These are phyloP conservation scores for Sinocyclocheilus rhinocerous DNA, from an alignment of 2,113 vertebrate species.

Conservation along the genomic window DNA sequence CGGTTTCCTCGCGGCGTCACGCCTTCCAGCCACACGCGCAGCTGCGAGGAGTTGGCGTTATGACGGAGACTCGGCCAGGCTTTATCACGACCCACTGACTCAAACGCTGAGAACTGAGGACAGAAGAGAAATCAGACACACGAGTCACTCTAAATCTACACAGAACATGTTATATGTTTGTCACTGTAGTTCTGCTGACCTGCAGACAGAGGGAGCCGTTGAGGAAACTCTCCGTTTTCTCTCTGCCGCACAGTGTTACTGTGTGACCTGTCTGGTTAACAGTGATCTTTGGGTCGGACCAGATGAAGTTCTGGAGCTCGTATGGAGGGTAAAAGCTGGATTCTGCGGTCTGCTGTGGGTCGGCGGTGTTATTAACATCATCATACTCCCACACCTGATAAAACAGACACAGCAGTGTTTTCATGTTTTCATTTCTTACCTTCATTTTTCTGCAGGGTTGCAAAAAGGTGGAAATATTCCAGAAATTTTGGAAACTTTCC, in stretches of 20 bases:
- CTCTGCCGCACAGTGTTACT: constrained; percentile 71
- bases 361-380: constrained; percentile 63
- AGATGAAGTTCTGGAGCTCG: constrained; percentile 77
- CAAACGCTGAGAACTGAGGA: constrained; percentile 81
- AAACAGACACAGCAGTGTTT: not conserved
- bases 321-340: constrained; percentile 77
- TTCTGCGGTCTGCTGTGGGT: not conserved
- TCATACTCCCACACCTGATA: constrained; percentile 84
- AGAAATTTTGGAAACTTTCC: no score
- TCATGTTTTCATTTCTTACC: not conserved
- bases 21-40: constrained; percentile 75
- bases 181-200: constrained; percentile 25
- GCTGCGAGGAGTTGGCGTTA: constrained; percentile 82
- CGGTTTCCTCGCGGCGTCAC: constrained; percentile 66
- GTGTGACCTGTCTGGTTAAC: no score
- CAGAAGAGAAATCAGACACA: no score
- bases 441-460: not conserved
- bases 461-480: no score
- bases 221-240: not conserved
- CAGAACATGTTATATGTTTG: no score
- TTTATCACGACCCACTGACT: constrained; percentile 62
- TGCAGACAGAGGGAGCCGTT: constrained; percentile 61
- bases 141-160: no score
- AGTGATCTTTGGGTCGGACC: no score
- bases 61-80: constrained; percentile 84